A percentile compares a stretch with the other conserved stretches of the same genome.
Conservation (phyloP, 2,113 vertebrate species). For the Sisor rabdophorus region DNA sequence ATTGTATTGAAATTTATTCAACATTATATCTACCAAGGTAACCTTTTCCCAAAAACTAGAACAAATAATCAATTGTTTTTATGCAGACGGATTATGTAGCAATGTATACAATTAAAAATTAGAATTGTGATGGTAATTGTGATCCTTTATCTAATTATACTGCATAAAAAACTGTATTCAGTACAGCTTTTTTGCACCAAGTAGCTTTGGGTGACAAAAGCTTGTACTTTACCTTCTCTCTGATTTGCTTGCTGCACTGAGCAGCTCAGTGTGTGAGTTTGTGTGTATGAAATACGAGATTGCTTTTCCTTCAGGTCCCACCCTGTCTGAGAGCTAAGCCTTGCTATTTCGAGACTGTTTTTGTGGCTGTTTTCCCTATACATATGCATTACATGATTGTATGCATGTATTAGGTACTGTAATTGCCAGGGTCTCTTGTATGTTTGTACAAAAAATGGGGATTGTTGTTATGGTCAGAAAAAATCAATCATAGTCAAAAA, state of each 20-base stretch:
- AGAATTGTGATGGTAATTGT: neutral
- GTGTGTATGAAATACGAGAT: slow-evolving; percentile 23
- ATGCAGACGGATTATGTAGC: neutral
- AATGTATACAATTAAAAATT: neutral
- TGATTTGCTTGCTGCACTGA: slow-evolving; percentile 5
- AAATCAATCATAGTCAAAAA: too few relatives aligned
- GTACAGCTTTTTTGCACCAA: slow-evolving; percentile 6
- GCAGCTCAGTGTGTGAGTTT: slow-evolving; percentile 18
- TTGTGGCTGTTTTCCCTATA: neutral
- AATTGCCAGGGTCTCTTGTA: neutral
- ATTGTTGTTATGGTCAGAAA: too few relatives aligned
- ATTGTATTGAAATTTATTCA: too few relatives aligned
- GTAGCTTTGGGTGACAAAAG: slow-evolving; percentile 14
- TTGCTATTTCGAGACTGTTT: slow-evolving; percentile 15
- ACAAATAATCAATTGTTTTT: neutral
- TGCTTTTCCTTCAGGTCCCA: slow-evolving; percentile 29
- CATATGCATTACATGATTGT: slow-evolving; percentile 1
- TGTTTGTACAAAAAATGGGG: neutral
- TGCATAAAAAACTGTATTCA: slow-evolving; percentile 5
- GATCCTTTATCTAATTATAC: neutral
- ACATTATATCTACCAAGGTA: too few relatives aligned
- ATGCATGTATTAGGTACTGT: neutral
- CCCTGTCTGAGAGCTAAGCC: slow-evolving; percentile 29
- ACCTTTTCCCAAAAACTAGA: neutral
- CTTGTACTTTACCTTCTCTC: neutral